Conservation (phyloP, 2,113 vertebrate genomes). For the Antechinus stuartii region DNA sequence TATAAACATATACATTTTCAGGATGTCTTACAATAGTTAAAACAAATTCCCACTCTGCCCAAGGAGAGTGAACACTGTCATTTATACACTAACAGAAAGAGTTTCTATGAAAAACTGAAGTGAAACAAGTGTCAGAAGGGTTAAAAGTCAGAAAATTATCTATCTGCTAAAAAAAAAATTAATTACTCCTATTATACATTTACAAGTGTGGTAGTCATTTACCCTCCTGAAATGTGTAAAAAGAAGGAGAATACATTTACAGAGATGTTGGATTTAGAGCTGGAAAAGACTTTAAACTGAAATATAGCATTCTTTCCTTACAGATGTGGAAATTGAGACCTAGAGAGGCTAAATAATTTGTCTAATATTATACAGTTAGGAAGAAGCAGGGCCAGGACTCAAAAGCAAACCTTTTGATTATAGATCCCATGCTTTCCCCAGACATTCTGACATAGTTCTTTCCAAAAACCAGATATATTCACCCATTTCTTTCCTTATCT, state of each 20-base stretch:
- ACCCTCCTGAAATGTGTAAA: background rate
- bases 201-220: background rate
- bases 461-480: background rate
- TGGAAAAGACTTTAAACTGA: conserved; percentile 1
- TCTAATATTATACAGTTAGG: background rate
- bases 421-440: background rate
- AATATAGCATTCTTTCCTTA: background rate
- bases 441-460: background rate
- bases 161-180: background rate
- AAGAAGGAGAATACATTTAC: background rate
- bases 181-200: background rate
- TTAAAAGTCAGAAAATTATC: background rate
- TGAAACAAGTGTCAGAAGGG: background rate
- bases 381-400: background rate
- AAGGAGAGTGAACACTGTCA: background rate
- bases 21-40: background rate
- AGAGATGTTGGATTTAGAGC: background rate
- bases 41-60: background rate
- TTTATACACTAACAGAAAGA: background rate
- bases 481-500: background rate
- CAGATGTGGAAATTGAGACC: background rate
- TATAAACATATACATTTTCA: background rate
- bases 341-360: background rate
- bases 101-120: background rate
- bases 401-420: background rate